These are phyloP conservation scores for Discoglossus pictus DNA, from an alignment of 2,797 vertebrate genomes.

Conservation along the genomic window DNA sequence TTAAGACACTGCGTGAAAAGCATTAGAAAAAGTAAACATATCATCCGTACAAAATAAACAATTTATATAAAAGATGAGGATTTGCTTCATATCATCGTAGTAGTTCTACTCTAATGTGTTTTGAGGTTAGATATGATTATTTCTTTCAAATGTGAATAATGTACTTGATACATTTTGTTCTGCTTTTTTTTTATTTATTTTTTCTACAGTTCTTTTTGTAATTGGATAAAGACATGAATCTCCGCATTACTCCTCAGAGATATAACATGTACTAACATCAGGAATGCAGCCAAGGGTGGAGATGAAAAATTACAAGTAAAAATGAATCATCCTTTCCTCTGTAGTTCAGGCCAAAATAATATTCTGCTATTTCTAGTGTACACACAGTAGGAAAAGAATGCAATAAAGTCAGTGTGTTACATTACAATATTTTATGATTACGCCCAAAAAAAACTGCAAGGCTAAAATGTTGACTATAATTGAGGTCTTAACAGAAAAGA, in stretches of 20 bases:
- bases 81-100: not conserved
- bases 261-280: conserved; percentile 17
- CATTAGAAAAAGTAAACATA: no score
- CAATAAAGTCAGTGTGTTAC: not conserved
- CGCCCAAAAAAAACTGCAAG: no score
- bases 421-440: no score
- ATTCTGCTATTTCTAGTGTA: conserved; percentile 37
- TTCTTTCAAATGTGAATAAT: no score
- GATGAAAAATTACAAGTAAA: conserved; percentile 42
- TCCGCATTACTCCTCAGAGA: conserved; percentile 27
- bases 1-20: no score
- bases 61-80: not conserved
- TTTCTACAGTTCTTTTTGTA: conserved; percentile 10
- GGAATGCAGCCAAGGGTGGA: conserved; percentile 42
- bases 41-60: conserved; percentile 1
- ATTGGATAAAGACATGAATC: not conserved
- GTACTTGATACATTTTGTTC: not conserved
- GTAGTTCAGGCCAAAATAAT: conserved; percentile 35
- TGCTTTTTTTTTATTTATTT: not conserved
- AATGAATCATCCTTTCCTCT: conserved; percentile 38
- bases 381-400: conserved; percentile 28
- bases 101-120: no score
- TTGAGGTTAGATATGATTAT: no score
- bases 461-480: no score
- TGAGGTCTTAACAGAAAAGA: no score